These are phyloP conservation scores for Falcunculus frontatus DNA, from an alignment of 2,113 vertebrate genomes.

Conservation along the genomic window DNA sequence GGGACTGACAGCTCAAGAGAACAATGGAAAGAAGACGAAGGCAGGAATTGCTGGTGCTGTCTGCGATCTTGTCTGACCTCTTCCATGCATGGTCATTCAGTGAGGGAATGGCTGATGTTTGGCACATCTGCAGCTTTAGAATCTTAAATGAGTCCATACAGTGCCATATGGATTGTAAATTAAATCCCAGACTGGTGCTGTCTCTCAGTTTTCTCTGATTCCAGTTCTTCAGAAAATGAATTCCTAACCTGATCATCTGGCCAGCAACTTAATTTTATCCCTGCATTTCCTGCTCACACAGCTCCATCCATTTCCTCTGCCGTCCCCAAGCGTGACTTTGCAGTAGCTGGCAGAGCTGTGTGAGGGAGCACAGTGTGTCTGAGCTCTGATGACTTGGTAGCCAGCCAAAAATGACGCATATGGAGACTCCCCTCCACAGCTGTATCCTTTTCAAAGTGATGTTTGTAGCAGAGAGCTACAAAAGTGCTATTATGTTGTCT, in stretches of 20 bases:
- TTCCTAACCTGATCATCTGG: background rate
- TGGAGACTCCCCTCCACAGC: slow-evolving; percentile 58
- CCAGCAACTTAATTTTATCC: background rate
- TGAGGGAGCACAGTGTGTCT: background rate
- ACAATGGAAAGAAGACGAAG: no score
- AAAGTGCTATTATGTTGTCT: slow-evolving; percentile 65
- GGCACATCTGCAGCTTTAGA: background rate
- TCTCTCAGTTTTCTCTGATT: background rate
- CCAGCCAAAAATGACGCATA: slow-evolving; percentile 44
- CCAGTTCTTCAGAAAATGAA: background rate
- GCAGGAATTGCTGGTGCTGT: background rate
- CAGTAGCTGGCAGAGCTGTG: slow-evolving; percentile 16
- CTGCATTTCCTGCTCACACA: background rate
- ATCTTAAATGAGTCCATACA: background rate
- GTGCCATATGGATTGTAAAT: background rate
- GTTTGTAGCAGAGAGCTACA: slow-evolving; percentile 60
- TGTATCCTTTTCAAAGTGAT: slow-evolving; percentile 61
- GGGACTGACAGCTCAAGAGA: background rate
- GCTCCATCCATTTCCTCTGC: background rate
- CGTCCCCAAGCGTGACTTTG: background rate
- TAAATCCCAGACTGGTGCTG: background rate
- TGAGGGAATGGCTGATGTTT: background rate
- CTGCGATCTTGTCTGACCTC: background rate
- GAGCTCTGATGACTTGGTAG: slow-evolving; percentile 21
- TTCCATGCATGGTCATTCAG: accelerated